phyloP scores from a whole-genome alignment of 2,888 invertebrate species.

The Drosophila setosimentum region DNA sequence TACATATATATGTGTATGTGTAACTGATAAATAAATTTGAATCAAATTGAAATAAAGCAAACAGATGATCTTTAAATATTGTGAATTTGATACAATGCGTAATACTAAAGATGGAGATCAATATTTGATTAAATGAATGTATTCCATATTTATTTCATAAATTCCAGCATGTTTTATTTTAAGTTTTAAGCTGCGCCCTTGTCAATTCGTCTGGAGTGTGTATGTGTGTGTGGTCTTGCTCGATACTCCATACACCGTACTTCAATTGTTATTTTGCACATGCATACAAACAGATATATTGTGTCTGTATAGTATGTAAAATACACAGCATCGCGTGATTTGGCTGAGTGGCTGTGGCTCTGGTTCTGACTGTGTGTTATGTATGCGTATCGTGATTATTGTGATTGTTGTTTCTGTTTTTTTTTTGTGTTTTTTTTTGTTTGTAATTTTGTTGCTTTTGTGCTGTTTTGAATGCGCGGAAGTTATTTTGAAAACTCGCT shows the following conservation, averaged over 20 bases:
- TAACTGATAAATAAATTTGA: not conserved
- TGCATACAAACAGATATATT: not conserved
- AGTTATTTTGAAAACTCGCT: constrained; percentile 61
- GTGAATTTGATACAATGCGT: too few relatives aligned
- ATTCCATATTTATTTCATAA: not conserved
- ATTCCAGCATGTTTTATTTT: not conserved
- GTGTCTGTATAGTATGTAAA: constrained; percentile 17
- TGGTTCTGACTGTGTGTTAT: constrained; percentile 47
- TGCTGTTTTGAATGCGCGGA: constrained; percentile 55
- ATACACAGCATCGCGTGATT: constrained; percentile 61
- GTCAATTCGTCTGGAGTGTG: not conserved
- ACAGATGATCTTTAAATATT: not conserved
- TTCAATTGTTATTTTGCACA: constrained; percentile 1
- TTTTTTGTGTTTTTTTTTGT: constrained; percentile 21
- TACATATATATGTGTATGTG: not conserved
- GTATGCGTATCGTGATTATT: constrained; percentile 53
- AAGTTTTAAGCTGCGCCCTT: not conserved
- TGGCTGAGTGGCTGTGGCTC: constrained; percentile 51
- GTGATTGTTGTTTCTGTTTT: constrained; percentile 37
- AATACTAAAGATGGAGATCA: not conserved
- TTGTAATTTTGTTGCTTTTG: constrained; percentile 7
- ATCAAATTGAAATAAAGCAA: constrained; percentile 1
- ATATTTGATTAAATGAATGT: not conserved
- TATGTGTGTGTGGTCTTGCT: not conserved
- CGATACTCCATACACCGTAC: not conserved